phyloP scores from a whole-genome alignment of 2,797 vertebrate genomes.

The Myotis findleyi region DNA sequence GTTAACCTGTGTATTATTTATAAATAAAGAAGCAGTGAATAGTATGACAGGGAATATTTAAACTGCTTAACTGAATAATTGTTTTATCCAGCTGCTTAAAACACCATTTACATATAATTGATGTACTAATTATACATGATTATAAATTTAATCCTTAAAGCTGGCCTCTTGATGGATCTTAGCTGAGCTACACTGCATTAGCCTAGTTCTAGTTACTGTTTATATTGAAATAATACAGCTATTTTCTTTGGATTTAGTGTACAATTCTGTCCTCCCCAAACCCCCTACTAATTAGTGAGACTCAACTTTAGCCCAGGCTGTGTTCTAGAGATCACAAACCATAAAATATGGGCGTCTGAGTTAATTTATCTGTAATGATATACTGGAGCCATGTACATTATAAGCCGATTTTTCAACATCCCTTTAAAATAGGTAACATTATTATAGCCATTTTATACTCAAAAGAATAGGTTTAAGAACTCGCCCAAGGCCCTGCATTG shows the following conservation, averaged over 20 bases:
- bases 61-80: slow-evolving; percentile 67
- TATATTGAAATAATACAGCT: slow-evolving; percentile 31
- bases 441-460: neutral
- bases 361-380: neutral
- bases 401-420: neutral
- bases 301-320: neutral
- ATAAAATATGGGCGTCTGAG: neutral
- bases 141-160: slow-evolving; percentile 75
- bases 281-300: slow-evolving; percentile 13
- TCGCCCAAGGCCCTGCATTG: neutral
- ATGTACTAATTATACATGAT: slow-evolving; percentile 69
- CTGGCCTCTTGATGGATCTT: slow-evolving; percentile 52
- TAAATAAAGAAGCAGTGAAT: slow-evolving; percentile 56
- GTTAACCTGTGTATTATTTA: slow-evolving; percentile 77
- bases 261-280: neutral
- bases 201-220: neutral
- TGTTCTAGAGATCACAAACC: neutral
- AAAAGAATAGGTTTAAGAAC: neutral
- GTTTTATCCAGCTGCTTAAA: slow-evolving; percentile 72
- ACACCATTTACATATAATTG: slow-evolving; percentile 72
- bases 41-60: slow-evolving; percentile 69
- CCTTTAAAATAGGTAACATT: neutral
- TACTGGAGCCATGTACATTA: neutral
- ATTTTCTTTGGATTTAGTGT: slow-evolving; percentile 53
- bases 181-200: neutral